Conservation (phyloP, 2,797 vertebrate species). For the Sebastes hubbsi region DNA sequence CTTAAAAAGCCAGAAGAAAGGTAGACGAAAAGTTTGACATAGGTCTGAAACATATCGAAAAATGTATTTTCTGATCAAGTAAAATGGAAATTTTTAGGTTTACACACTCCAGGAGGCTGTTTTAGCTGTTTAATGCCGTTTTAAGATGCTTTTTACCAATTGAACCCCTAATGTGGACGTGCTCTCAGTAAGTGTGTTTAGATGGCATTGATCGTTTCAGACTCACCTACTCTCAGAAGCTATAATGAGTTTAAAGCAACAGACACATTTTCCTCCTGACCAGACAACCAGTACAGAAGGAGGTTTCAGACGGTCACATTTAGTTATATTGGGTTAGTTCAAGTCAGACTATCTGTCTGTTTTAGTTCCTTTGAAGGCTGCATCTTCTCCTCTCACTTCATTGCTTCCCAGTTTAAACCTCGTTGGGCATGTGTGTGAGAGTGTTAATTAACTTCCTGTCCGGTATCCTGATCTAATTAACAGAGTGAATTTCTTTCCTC, state of each 20-base stretch:
- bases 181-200: too few species aligned
- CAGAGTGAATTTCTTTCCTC: conserved; percentile 44
- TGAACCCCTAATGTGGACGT: too few species aligned
- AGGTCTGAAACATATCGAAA: rapidly evolving
- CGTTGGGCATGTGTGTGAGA: conserved; percentile 4
- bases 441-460: conserved; percentile 64
- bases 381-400: background rate
- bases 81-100: too few species aligned
- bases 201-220: too few species aligned
- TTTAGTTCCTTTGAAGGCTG: conserved; percentile 17
- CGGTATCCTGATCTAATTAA: conserved; percentile 70
- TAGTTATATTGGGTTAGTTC: background rate
- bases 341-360: conserved; percentile 15
- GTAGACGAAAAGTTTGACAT: rapidly evolving
- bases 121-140: too few species aligned
- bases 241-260: background rate
- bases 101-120: too few species aligned
- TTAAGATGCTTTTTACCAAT: too few species aligned
- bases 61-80: too few species aligned
- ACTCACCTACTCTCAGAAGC: too few species aligned
- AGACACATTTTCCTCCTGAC: background rate
- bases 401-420: background rate
- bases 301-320: background rate
- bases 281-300: background rate
- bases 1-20: too few species aligned